Percentiles rank a stretch among this genome's conserved stretches.
Evolutionary conservation across 1,140 invertebrate genomes (phyloP).

Genomic region (Leguminivora glycinivorella): DNA sequence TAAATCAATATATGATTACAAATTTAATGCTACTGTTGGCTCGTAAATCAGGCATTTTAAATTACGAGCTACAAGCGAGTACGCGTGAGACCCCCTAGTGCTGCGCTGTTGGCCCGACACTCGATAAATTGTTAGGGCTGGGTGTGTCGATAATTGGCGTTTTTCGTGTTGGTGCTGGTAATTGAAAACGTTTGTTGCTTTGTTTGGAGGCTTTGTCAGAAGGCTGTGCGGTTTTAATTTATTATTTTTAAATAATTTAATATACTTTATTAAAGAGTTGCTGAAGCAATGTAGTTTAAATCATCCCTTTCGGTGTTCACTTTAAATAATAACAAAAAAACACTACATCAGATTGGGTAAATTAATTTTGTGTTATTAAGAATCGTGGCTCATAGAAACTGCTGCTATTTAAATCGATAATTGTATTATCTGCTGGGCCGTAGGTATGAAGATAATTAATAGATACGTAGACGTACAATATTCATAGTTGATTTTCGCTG

Average conservation of each 20-base stretch:
- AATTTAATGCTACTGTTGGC: constrained; percentile 78
- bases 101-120: constrained; percentile 66
- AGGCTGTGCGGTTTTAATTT: background rate
- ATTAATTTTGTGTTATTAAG: too few relatives aligned
- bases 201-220: constrained; percentile 9
- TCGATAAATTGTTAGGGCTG: constrained; percentile 47
- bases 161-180: constrained; percentile 35
- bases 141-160: constrained; percentile 29
- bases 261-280: background rate
- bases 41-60: constrained; percentile 76
- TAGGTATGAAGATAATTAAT: too few relatives aligned
- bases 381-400: too few relatives aligned
- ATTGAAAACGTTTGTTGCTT: constrained; percentile 33
- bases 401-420: too few relatives aligned
- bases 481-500: too few relatives aligned
- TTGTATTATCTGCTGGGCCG: too few relatives aligned
- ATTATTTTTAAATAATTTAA: background rate
- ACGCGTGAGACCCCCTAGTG: constrained; percentile 75
- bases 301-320: background rate
- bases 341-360: too few relatives aligned
- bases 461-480: too few relatives aligned
- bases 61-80: constrained; percentile 71
- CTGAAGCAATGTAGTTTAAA: background rate
- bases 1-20: constrained; percentile 79
- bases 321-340: background rate